Base-by-base conservation (phyloP, 1,140 invertebrate genomes). In the Homarus americanus region DNA sequence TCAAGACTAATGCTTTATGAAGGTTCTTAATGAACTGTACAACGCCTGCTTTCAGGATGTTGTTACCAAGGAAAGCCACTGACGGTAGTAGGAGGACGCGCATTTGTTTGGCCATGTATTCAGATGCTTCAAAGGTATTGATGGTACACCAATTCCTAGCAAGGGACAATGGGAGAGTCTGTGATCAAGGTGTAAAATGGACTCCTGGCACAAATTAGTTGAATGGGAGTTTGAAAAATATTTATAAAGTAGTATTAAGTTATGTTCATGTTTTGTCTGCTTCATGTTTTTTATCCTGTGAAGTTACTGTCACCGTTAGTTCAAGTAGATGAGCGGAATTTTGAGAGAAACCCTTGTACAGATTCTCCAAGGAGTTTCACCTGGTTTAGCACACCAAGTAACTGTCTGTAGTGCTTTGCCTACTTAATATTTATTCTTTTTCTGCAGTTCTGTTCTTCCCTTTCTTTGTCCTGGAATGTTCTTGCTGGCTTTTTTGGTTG, bases 51-150 rank as follows among this genome's bases (percentile, higher is more conserved):
- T 90, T 58, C 92, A 92, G 97, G 97, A 96, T 98, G 97, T 94
- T 98, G 97, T 94, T 97, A 98, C 94, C 73, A 84, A 34, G 96
- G 96, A 92, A 98, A 98, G 94, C 98, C 98, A 53, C 94, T 98
- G 41, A 94, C 99, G 84, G 97, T 99, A 58, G 98, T 98, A 84
- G 98, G 98, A 93, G 98, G 98, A 28, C 95, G 98, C 86, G 98
- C 98, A 36, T 99, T 99, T 95, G 98, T 99, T 2, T 99, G 98
- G 98, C 98, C 98, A 17, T 95, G 97, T 17, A 96, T 99, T 88
- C 98, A 99, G 94, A 96, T 96, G 95, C 97, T 99, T 91, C 98
- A 99, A 95, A 97, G 91, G 91, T 92, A 92, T 84, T 69, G n/a
- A 79, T 28, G 83, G 41, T 75, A 58, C 32, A 76, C 66, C 5